Base-by-base conservation (phyloP, 2,113 vertebrate species). In the zebrafish (Danio rerio) region DNA sequence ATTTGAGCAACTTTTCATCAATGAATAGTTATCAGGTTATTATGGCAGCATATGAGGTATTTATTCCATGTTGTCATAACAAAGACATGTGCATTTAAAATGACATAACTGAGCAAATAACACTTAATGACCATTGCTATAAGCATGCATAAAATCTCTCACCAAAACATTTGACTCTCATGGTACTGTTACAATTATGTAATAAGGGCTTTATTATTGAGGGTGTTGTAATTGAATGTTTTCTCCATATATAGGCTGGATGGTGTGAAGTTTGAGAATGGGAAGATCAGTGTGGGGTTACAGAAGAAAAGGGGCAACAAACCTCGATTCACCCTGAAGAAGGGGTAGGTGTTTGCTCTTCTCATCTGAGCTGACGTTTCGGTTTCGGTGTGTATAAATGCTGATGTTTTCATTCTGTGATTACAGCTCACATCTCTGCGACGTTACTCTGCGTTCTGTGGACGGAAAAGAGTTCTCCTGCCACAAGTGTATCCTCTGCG, bases 401-500 rank as follows among this genome's bases (percentile, higher is more conserved):
- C 12, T 42, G 45, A 70, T 68, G 31, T 62, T 7, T 18, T 86
- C 42, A 87, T 87, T 91, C 1, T 90, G 21, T 85, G 15, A 52
- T 1, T 71, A 65, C 75, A 99, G 98, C 90, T 95, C 95, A 0
- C 96, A 95, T 90, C 92, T 98, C 7, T 96, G 93, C 90, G 97
- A 99, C 84, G 96, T 99, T 78, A 98, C 95, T 69, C 90, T 99
- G 87, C 96, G 95, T 88, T 98, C 98, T 84, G 92, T 95, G 87
- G 97, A 99, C 89, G 97, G 96, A 82, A 97, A 96, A 87, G 96
- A 99, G 89, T 97, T 98, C 88, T 94, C 93, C 0, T 99, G 98
- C 88, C 97, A 99, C 91, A 99, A 99, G 88, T 96, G 97, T 91
- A 95, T 99, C 59, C 94, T 99, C 82, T 99, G 97, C 92, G 97